A percentile compares a stretch with the other conserved stretches of the same genome.
These are phyloP conservation scores for Eilema caniola DNA, from an alignment of 2,888 invertebrate species.

Conservation along the genomic window DNA sequence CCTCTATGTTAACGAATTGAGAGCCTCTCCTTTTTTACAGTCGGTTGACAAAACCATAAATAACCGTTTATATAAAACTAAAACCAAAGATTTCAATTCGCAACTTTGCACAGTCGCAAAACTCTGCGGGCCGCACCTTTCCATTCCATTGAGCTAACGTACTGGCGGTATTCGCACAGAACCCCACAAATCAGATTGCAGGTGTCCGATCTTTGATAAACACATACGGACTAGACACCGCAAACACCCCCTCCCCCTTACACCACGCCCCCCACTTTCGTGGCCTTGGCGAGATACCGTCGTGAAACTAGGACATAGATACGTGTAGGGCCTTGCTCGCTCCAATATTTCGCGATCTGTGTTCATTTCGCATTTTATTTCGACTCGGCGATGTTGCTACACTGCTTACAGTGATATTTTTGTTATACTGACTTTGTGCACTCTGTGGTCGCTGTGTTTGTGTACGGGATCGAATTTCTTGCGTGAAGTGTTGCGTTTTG, in stretches of 20 bases:
- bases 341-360: conserved; percentile 55
- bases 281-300: conserved; percentile 68
- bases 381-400: conserved; percentile 45
- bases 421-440: conserved; percentile 28
- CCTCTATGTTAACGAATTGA: too few species aligned
- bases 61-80: background rate
- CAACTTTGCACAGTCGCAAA: conserved; percentile 9
- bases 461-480: conserved; percentile 42
- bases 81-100: background rate
- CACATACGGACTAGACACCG: conserved; percentile 24
- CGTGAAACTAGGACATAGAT: conserved; percentile 68
- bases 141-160: conserved; percentile 33
- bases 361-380: conserved; percentile 57
- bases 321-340: conserved; percentile 37
- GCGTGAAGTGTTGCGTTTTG: conserved; percentile 32
- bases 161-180: conserved; percentile 31
- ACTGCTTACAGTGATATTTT: conserved; percentile 18
- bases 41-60: background rate
- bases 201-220: conserved; percentile 51
- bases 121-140: conserved; percentile 18
- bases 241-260: conserved; percentile 10
- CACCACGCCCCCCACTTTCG: conserved; percentile 27
- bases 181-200: conserved; percentile 51
- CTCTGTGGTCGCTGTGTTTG: conserved; percentile 39
- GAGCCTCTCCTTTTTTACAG: background rate